These are phyloP conservation scores for Oostethus manadensis DNA, from an alignment of 2,113 vertebrate genomes.

Conservation along the genomic window DNA sequence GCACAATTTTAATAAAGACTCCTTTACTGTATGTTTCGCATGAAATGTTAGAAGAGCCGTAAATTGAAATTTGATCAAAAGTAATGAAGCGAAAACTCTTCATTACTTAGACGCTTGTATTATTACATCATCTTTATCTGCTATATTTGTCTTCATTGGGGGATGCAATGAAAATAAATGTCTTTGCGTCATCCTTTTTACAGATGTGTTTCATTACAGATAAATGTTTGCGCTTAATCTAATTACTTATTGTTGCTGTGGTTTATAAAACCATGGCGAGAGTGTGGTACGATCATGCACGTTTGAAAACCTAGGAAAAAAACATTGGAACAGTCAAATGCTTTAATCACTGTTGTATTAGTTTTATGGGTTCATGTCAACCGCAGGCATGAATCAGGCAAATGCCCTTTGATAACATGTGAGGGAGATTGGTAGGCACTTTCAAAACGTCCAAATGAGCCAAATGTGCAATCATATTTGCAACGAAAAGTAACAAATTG, in stretches of 20 bases:
- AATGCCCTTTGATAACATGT: no score
- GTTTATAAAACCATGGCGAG: neutral
- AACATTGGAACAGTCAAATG: neutral
- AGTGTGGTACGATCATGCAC: neutral
- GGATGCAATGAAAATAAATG: constrained; percentile 1
- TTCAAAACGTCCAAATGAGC: neutral
- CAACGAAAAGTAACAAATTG: neutral
- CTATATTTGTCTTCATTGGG: constrained; percentile 1
- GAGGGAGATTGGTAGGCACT: neutral
- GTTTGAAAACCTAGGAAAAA: neutral
- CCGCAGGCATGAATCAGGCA: neutral
- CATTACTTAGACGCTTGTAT: neutral
- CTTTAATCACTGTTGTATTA: constrained; percentile 2
- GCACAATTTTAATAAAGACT: constrained; percentile 1
- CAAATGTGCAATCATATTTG: neutral
- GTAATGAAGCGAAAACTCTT: constrained; percentile 2
- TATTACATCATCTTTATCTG: neutral
- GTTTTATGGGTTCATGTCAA: neutral
- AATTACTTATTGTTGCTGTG: neutral
- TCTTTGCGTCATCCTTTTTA: neutral
- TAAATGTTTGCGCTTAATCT: constrained; percentile 7
- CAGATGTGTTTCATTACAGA: neutral
- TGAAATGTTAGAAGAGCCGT: neutral
- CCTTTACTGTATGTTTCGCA: neutral
- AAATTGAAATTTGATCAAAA: neutral